Base-by-base conservation (phyloP, 2,797 vertebrate species). In the Enteromius mattozi region DNA sequence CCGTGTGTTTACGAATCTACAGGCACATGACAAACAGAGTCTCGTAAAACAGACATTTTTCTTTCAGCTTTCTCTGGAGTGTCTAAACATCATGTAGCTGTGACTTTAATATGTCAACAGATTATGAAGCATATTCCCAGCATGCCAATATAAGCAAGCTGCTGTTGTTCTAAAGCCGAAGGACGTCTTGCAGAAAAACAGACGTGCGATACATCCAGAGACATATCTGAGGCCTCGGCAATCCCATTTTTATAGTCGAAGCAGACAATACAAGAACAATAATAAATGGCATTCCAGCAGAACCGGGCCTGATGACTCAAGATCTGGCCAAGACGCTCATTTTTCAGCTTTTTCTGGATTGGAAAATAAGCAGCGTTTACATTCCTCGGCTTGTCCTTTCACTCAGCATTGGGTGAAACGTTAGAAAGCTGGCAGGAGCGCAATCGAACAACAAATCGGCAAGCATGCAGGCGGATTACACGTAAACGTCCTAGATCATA, bases 31-130 rank as follows among this genome's bases (percentile, higher is more conserved):
- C 92, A 92, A 92, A 94, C 89, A 85, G 82, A 65, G 89, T 88
- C 87, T 91, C 89, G 90, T 87, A 89, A 88, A 89, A 90, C 82
- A 85, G 83, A 83, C 80, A 88, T 91, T 91, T 88, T 86, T 86
- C 90, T 86, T 88, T 71, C 77, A 88, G 91, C 91, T 88, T 93
- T 94, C 92, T 94, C 92, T 90, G 91, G 91, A 89, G 78, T 92
- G 93, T 93, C 87, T 91, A 93, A 94, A 94, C 92, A 93, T 86
- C 87, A 84, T 91, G 88, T 91, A 90, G 90, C 88, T 80, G 91
- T 81, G 92, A 93, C 92, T 94, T 94, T 92, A 92, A 95, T 91
- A 92, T 89, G 92, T 94, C 93, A 94, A 87, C 91, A 90, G 87
- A 92, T 90, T 90, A 91, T 94, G 93, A 95, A 94, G 91, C 91